These are phyloP conservation scores for Hiodon tergisus DNA, from an alignment of 2,113 vertebrate genomes.

Conservation along the genomic window DNA sequence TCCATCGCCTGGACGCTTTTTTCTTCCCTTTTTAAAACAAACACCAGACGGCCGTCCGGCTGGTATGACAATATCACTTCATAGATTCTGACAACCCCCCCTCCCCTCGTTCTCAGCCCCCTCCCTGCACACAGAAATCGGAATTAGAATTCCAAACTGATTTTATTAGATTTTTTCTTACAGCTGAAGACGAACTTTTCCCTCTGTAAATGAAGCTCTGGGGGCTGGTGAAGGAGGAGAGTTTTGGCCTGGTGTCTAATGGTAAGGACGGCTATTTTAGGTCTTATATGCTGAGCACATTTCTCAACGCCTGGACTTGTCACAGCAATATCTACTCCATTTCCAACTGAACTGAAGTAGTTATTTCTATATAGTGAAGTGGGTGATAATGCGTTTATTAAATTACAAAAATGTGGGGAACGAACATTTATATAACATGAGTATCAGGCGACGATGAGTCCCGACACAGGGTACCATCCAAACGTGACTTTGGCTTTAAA, in stretches of 20 bases:
- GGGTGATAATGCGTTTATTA: not conserved
- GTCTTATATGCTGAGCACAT: conserved; percentile 3
- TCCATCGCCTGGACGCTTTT: conserved; percentile 64
- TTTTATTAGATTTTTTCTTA: conserved; percentile 24
- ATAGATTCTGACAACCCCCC: conserved; percentile 58
- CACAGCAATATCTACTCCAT: conserved; percentile 5
- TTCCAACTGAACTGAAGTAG: not conserved
- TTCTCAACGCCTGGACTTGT: conserved; percentile 19
- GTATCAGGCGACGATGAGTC: not conserved
- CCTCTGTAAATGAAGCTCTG: conserved; percentile 27
- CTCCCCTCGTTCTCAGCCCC: conserved; percentile 46
- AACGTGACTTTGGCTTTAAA: not conserved
- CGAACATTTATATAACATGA: conserved; percentile 1
- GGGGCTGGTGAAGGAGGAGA: conserved; percentile 18
- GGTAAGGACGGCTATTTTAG: conserved; percentile 26
- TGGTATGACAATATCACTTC: conserved; percentile 74
- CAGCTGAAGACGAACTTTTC: conserved; percentile 30
- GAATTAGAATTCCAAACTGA: conserved; percentile 46
- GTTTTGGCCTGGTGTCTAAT: conserved; percentile 12
- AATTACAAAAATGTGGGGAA: not conserved
- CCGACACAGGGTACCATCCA: not conserved
- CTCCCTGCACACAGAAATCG: conserved; percentile 46
- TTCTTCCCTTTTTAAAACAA: conserved; percentile 64
- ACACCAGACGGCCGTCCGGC: conserved; percentile 75
- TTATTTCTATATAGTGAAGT: not conserved